phyloP scores from a whole-genome alignment of 2,797 vertebrate species.

The Cryptoprocta ferox region DNA sequence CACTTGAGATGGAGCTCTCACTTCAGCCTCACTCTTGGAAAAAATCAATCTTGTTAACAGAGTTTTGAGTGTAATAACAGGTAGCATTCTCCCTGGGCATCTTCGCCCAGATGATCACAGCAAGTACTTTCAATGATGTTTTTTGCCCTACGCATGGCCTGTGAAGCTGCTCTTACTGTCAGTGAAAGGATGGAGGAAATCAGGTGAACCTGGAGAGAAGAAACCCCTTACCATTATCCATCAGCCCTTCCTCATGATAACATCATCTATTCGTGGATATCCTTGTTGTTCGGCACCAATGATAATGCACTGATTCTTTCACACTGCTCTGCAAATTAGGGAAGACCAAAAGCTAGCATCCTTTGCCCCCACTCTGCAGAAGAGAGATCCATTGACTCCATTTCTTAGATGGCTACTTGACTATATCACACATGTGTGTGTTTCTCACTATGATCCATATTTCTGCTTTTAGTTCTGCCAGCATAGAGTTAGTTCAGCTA shows the following conservation, averaged over 20 bases:
- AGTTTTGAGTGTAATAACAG: conserved; percentile 35
- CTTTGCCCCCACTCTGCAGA: neutral
- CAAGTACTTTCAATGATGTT: neutral
- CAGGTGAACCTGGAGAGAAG: neutral
- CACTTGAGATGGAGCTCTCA: neutral
- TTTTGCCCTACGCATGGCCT: neutral
- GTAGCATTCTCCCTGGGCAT: conserved; percentile 1
- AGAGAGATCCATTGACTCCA: neutral
- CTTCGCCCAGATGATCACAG: conserved; percentile 45
- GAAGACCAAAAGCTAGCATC: neutral
- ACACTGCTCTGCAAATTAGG: conserved; percentile 12
- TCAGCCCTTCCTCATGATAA: neutral
- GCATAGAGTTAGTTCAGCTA: neutral
- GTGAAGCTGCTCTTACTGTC: conserved; percentile 51
- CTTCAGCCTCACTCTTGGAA: neutral
- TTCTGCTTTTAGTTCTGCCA: neutral
- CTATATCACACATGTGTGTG: neutral
- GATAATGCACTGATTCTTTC: neutral
- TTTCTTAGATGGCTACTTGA: neutral
- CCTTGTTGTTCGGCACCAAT: conserved; percentile 24
- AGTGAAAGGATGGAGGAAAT: neutral
- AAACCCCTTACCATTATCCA: neutral
- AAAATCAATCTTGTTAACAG: conserved; percentile 53
- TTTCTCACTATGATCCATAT: neutral
- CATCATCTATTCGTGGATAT: neutral